Evolutionary conservation across 2,888 invertebrate species (phyloP), one percentile per base, ranked within the genome.

Genomic region (Papilio elwesi): DNA sequence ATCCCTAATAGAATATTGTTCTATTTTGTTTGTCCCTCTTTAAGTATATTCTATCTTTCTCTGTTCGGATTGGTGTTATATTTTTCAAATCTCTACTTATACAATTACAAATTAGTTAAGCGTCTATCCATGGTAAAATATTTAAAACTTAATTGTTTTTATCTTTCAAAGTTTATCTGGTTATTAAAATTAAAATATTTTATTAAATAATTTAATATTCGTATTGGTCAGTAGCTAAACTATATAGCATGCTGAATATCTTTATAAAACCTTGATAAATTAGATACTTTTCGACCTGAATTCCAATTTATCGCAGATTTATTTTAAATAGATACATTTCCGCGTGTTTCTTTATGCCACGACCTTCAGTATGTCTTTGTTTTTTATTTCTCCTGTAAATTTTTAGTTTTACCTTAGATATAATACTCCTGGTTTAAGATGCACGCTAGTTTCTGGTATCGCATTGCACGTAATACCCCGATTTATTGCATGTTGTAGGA

Each of bases 161-260:
- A 87, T 82, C 88, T 87, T 87, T 88, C 86, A 92, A 91, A 93
- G 89, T 93, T 87, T 93, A 93, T 92, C 90, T 83, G 88, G 91
- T 92, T 92, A 88, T 81, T 76, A 83, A 84, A 87, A 9, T 89
- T 91, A 88, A 57, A 83, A 89, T 91, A 92, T 92, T 92, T 90
- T 91, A 91, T 88, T 86, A 89, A 85, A 88, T 87, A 85, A 82
- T 83, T 85, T 55, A 64, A 62, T 47, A 16, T 59, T 15, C 36
- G 80, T 81, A 83, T 86, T 57, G 57, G 84, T 87, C 83, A 78
- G 86, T 89, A 89, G 86, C 79, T 85, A 83, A 85, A 81, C 75
- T 81, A 81, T 78, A 79, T 79, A 87, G 87, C 87, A 88, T 89
- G 88, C 83, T 87, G 85, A 87, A 86, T 82, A 79, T 81, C 80